A percentile compares a stretch with the other conserved stretches of the same genome.
These are phyloP conservation scores for Conus canariensis DNA, from an alignment of 2,888 invertebrate genomes.

Conservation along the genomic window DNA sequence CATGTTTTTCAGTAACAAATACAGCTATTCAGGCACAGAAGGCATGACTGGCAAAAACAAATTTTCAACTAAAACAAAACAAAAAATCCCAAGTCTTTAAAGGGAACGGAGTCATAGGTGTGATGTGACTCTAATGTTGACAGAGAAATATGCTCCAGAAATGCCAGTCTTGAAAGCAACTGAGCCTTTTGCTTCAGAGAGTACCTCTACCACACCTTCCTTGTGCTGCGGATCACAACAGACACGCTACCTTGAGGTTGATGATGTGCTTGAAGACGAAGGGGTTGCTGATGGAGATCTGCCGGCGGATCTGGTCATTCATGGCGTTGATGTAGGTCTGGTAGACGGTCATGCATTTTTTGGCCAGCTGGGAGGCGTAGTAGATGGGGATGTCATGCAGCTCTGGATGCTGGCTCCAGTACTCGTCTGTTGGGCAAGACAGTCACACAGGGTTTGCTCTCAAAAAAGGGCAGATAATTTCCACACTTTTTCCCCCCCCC, in stretches of 20 bases:
- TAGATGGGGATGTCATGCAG: constrained; percentile 99
- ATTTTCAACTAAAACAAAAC: no score
- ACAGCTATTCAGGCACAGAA: no score
- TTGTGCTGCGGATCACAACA: no score
- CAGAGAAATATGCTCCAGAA: no score
- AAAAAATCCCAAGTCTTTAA: neutral
- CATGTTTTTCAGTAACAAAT: no score
- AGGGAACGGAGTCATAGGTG: neutral
- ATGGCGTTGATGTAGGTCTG: constrained; percentile 99
- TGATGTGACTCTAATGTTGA: no score
- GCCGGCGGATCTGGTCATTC: constrained; percentile 97
- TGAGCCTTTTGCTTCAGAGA: no score
- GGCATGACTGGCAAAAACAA: no score
- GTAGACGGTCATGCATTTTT: constrained; percentile 99
- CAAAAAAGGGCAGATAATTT: no score
- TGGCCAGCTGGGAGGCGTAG: constrained; percentile 98
- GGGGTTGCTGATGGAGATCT: constrained; percentile 98
- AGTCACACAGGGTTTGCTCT: neutral
- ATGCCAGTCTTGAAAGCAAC: no score
- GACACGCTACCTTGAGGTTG: constrained; percentile 78
- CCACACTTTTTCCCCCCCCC: no score
- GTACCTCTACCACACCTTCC: no score
- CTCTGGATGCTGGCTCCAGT: constrained; percentile 98
- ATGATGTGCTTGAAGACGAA: constrained; percentile 98
- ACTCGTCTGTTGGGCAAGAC: constrained; percentile 87